Base-by-base conservation (phyloP, 1,140 invertebrate species). In the Diachasmimorpha longicaudata region DNA sequence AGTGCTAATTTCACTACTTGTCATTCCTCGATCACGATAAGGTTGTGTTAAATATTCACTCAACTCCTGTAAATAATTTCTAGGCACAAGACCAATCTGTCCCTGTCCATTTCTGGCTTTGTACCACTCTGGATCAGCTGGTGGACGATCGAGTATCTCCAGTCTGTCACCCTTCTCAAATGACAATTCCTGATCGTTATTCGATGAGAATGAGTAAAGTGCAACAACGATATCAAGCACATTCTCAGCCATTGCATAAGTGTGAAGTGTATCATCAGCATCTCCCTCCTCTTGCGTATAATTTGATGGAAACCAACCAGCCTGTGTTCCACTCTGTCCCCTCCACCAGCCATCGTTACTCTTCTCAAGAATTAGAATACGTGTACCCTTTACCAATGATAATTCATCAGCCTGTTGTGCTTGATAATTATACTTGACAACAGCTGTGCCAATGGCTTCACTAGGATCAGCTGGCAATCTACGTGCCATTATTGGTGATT, bases 271-370 rank as follows among this genome's bases (percentile, higher is more conserved):
- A 81, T 96, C 95, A 81, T 96, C 95, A 37, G 91, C 90, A 72
- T 92, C 90, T 81, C 94, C 92, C 85, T 98, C 96, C 88, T 98
- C 95, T 86, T 97, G 95, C 66, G 97, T 97, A 89, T 99, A 99
- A 90, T 99, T 99, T 46, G 96, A 98, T 19, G 98, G 98, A 89
- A 99, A 99, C 98, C 98, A 91, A 76, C 98, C 98, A 79, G 93
- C 93, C 81, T 90, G 92, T 82, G 90, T 94, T 84, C 91, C 93
- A 88, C 93, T 96, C 90, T 97, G 95, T 36, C 98, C 98, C 83
- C 97, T 93, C 98, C 98, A 99, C 98, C 98, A 99, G 37, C 98
- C 99, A 91, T 99, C 99, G 79, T 97, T 98, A 80, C 97, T 98
- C 89, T 99, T 99, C 89, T 99, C 98, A 75, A 99, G 90, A 78